Base-by-base conservation (phyloP, 53 echinoderm and acorn worm genomes). In the Hippasteria phrygiana region DNA sequence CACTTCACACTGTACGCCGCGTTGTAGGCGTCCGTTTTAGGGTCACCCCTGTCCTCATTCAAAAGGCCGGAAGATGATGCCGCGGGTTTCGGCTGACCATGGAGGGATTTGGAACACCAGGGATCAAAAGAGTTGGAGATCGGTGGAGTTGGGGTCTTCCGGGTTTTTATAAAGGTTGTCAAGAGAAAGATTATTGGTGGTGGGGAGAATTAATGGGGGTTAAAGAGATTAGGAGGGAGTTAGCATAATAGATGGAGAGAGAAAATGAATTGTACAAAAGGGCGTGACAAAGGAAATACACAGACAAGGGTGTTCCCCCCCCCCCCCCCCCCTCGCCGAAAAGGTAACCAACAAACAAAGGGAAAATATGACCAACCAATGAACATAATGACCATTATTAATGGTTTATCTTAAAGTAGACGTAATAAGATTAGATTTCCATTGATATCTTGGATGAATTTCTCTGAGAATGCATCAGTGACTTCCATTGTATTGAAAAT, bases 1-100 rank as follows among this genome's bases (percentile, higher is more conserved):
- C 85, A 85, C 85, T 70, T 85, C 48, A 85, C 85, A 70, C 85
- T 85, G 85, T 85, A 85, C 31, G 85, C 85, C 6, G 85, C 85
- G 10, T 85, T 85, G 85, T 85, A 85, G 85, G 85, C 85, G 0
- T 85, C 85, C 54, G 85, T 85, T 50, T 85, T 85, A 33, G 45
- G 66, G 43, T 66, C 67, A 18, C 66, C 65, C 69, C 69, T 43
- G 18, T 85, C 85, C 70, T 85, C 85, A n/a, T 12, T 71, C 27
- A 3, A 32, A 70, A 46, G 71, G 51, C 85, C 33, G 43, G 85
- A 71, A 6, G 85, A 51, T 48, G 71, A 7, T 12, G 79, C 22
- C 8, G 83, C 33, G 42, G 83, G 35, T 71, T 71, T 85, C 54
- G 71, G 69, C 53, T 69, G 70, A 53, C 85, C 85, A 29, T 38